Percentiles rank a stretch among this genome's conserved stretches.
These are phyloP conservation scores for Phymatocera aterrima DNA, from an alignment of 2,888 invertebrate species.

Conservation along the genomic window DNA sequence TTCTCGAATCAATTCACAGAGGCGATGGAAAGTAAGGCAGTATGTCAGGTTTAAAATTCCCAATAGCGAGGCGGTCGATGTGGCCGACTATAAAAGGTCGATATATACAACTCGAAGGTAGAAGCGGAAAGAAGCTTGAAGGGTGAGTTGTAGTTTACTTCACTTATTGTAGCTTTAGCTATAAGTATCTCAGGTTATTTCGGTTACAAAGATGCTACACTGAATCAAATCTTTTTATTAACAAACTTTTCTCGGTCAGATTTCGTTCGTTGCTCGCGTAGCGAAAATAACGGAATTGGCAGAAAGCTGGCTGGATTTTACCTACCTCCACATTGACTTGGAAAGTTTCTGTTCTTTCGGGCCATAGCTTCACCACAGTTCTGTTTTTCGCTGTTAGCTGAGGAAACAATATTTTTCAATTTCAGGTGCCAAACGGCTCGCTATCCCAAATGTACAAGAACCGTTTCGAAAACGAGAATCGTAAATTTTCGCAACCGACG, in stretches of 20 bases:
- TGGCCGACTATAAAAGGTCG: neutral
- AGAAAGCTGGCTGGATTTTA: neutral
- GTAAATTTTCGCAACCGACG: too few species aligned
- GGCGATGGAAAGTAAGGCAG: constrained; percentile 15
- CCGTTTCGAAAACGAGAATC: too few species aligned
- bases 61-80: neutral
- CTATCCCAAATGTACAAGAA: too few species aligned
- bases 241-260: constrained; percentile 21
- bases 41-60: constrained; percentile 14
- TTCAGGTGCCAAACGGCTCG: too few species aligned
- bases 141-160: neutral
- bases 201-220: constrained; percentile 4
- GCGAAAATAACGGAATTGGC: neutral
- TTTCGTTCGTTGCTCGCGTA: neutral
- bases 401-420: too few species aligned
- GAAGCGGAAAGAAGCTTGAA: constrained; percentile 1
- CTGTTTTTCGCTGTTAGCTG: too few species aligned
- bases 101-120: constrained; percentile 10
- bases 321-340: neutral
- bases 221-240: constrained; percentile 6
- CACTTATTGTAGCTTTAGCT: neutral
- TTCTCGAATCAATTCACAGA: constrained; percentile 7
- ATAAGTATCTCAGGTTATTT: constrained; percentile 16
- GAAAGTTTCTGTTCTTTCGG: neutral
- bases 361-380: too few species aligned